Conservation (phyloP, 2,113 vertebrate genomes). For the Empidonax alnorum region DNA sequence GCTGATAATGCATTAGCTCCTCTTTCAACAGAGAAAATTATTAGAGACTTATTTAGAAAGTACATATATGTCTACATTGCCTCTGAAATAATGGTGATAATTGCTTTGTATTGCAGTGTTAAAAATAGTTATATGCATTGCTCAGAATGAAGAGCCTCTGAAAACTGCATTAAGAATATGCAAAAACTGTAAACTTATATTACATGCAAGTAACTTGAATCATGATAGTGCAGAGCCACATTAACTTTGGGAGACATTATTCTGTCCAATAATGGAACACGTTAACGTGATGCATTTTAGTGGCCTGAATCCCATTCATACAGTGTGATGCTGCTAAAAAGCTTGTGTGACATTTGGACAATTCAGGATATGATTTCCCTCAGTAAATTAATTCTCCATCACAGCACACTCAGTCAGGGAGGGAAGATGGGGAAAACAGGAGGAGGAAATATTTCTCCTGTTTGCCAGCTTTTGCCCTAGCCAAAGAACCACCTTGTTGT, state of each 20-base stretch:
- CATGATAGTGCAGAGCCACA: background rate
- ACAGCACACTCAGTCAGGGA: background rate
- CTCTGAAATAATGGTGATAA: background rate
- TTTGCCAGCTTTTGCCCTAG: background rate
- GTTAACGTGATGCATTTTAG: background rate
- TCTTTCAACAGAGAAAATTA: background rate
- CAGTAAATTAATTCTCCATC: background rate
- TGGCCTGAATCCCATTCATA: background rate
- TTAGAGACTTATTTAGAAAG: background rate
- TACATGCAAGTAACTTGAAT: background rate
- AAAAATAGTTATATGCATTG: background rate
- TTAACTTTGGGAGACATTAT: background rate
- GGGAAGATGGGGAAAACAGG: background rate
- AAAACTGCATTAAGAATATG: background rate
- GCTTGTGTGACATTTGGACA: background rate
- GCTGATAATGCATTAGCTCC: fast-evolving
- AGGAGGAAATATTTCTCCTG: background rate
- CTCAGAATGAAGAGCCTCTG: background rate
- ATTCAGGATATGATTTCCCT: background rate
- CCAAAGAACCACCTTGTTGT: background rate
- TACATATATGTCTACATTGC: background rate
- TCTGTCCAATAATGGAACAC: background rate
- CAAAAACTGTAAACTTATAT: background rate
- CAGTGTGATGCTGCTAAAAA: background rate
- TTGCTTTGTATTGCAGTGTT: background rate